Conservation (phyloP, 2,888 invertebrate genomes). For the Deroplatys truncata region DNA sequence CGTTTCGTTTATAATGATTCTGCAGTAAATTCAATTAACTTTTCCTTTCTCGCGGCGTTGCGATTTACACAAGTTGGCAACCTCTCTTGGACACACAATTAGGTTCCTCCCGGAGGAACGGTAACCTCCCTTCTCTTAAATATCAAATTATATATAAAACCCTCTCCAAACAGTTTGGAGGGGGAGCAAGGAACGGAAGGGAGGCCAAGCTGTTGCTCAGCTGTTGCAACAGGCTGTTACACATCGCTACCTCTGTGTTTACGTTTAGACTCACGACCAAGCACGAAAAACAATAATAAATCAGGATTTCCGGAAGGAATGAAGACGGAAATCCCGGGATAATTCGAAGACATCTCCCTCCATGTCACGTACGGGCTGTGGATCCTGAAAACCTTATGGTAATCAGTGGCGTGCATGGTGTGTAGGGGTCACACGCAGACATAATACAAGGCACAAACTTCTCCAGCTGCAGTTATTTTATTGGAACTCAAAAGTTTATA, state of each 20-base stretch:
- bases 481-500: no score
- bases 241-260: conserved; percentile 1
- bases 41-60: neutral
- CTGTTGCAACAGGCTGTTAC: conserved; percentile 2
- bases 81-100: neutral
- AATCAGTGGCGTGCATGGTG: neutral
- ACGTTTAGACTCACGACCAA: neutral
- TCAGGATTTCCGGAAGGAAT: conserved; percentile 12
- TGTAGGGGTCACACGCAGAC: no score
- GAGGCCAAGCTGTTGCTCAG: neutral
- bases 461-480: no score
- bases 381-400: neutral
- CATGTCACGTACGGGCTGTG: neutral
- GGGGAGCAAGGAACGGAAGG: neutral
- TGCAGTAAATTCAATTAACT: neutral
- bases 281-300: conserved; percentile 7
- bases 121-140: neutral
- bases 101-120: neutral
- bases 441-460: no score
- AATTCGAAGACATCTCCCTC: neutral
- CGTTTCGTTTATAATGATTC: neutral
- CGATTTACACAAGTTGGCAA: neutral
- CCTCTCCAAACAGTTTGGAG: neutral
- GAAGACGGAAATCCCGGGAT: conserved; percentile 14
- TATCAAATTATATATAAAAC: neutral